phyloP scores from a whole-genome alignment of 2,888 invertebrate species.

The Pammene aurita region DNA sequence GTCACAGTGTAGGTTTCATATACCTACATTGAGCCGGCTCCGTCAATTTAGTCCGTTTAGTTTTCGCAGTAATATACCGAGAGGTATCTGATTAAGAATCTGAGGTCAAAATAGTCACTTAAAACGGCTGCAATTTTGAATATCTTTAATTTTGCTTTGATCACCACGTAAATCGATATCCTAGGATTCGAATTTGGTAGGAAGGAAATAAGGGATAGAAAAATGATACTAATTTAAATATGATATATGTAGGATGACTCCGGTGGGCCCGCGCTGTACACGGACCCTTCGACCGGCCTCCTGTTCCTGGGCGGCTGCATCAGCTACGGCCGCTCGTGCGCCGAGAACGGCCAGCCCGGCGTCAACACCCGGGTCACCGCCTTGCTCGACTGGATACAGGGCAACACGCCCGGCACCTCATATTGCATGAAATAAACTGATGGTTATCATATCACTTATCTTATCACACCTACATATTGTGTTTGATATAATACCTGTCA shows the following conservation, averaged over 20 bases:
- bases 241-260: conserved; percentile 68
- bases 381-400: conserved; percentile 81
- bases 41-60: too few species aligned
- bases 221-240: not conserved
- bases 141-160: too few species aligned
- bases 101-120: too few species aligned
- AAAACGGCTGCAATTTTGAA: too few species aligned
- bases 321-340: conserved; percentile 83
- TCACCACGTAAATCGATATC: too few species aligned
- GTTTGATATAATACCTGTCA: too few species aligned
- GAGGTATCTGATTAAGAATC: too few species aligned
- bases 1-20: too few species aligned
- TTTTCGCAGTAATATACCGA: too few species aligned
- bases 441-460: not conserved
- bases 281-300: conserved; percentile 64
- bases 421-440: conserved; percentile 61
- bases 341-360: conserved; percentile 65
- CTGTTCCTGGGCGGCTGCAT: conserved; percentile 79
- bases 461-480: not conserved
- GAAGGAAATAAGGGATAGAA: too few species aligned
- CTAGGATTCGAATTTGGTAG: too few species aligned
- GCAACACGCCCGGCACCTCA: conserved; percentile 51
- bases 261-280: conserved; percentile 84
- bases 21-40: too few species aligned
- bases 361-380: conserved; percentile 82